phyloP scores from a whole-genome alignment of 2,113 vertebrate species.

The Ranitomeya imitator region DNA sequence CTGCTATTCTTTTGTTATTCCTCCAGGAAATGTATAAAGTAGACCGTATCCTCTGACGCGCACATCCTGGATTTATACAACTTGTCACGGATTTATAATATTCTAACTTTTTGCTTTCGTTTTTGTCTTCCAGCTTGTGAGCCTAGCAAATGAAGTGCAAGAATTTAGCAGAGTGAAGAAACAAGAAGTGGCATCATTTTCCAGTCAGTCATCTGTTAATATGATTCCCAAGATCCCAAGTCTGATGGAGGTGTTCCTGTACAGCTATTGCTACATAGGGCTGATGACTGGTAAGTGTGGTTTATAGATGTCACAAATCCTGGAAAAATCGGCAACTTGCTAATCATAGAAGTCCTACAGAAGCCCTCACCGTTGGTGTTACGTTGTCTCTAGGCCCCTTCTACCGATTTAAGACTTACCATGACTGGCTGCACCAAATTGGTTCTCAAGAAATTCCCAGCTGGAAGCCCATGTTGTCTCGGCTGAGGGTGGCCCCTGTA shows the following conservation, averaged over 20 bases:
- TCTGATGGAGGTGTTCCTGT: constrained; percentile 79
- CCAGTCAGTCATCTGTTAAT: constrained; percentile 71
- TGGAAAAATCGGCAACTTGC: too few species aligned
- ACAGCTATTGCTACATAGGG: constrained; percentile 90
- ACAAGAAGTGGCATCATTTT: constrained; percentile 79
- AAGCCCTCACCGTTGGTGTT: background rate
- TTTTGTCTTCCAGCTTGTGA: constrained; percentile 79
- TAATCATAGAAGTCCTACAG: too few species aligned
- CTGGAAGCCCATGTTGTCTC: constrained; percentile 75
- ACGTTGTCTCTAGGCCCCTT: constrained; percentile 77
- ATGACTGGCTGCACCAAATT: constrained; percentile 84
- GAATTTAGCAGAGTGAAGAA: constrained; percentile 78
- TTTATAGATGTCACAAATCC: background rate
- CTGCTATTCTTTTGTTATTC: too few species aligned
- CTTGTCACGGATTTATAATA: background rate
- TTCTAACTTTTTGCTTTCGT: background rate
- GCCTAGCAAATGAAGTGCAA: constrained; percentile 84
- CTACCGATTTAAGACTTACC: constrained; percentile 84
- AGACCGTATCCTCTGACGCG: too few species aligned
- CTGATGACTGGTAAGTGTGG: constrained; percentile 81
- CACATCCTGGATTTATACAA: too few species aligned
- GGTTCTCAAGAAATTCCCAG: constrained; percentile 74
- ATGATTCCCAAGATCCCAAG: constrained; percentile 76
- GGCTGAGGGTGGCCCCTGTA: constrained; percentile 77
- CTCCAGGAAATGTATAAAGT: too few species aligned